A percentile compares a stretch with the other conserved stretches of the same genome.
These are phyloP conservation scores for Drosophila subpulchrella DNA, from an alignment of 1,140 invertebrate genomes.

Conservation along the genomic window DNA sequence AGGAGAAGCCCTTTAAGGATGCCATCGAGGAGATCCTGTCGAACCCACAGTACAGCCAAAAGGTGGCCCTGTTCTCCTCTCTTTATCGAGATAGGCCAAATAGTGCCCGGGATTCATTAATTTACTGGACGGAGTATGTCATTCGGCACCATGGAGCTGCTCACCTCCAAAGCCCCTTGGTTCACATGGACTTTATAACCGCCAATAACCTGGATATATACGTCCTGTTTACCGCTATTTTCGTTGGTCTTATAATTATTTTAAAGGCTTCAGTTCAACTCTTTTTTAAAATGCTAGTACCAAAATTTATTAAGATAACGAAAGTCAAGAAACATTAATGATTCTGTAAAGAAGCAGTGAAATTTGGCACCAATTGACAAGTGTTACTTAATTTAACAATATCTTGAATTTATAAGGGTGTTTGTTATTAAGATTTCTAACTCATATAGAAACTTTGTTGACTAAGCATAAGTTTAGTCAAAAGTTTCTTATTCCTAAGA, in stretches of 20 bases:
- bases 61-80: constrained; percentile 1
- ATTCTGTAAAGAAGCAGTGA: not conserved
- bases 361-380: not conserved
- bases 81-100: not conserved
- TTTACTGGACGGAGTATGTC: not conserved
- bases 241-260: not conserved
- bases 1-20: not conserved
- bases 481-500: not conserved
- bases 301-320: not conserved
- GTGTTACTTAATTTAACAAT: no score
- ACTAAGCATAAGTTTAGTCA: not conserved
- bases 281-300: no score
- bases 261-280: not conserved
- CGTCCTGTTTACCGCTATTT: not conserved
- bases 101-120: not conserved
- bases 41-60: not conserved
- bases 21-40: not conserved
- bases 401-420: not conserved
- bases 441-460: no score
- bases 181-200: not conserved
- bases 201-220: constrained; percentile 1
- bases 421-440: no score
- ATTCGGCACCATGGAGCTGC: not conserved
- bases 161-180: not conserved
- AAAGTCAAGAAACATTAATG: not conserved